phyloP scores from a whole-genome alignment of 2,888 invertebrate species.

The Drosophila histrio region DNA sequence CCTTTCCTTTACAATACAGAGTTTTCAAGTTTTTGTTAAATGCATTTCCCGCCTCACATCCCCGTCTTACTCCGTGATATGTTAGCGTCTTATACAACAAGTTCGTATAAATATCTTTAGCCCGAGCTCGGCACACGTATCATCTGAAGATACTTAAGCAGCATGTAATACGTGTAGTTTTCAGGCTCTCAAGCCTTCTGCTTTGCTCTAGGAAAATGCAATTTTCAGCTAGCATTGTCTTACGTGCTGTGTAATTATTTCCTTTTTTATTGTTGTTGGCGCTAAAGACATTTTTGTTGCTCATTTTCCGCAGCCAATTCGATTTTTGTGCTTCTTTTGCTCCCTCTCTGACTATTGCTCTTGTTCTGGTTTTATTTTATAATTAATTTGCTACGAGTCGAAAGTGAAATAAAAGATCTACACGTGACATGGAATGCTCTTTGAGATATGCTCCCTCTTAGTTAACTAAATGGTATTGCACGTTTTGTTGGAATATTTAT shows the following conservation, averaged over 20 bases:
- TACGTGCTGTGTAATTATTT: conserved; percentile 67
- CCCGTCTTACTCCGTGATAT: not conserved
- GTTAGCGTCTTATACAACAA: conserved; percentile 20
- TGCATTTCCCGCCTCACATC: conserved; percentile 28
- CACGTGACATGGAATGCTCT: conserved; percentile 14
- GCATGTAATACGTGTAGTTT: conserved; percentile 58
- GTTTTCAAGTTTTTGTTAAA: conserved; percentile 54
- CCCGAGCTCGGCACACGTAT: conserved; percentile 51
- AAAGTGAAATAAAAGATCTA: conserved; percentile 35
- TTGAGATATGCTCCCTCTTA: not conserved
- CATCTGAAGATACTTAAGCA: conserved; percentile 56
- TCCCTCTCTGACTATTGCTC: not conserved
- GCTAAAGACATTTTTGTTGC: conserved; percentile 6
- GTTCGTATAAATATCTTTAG: conserved; percentile 59
- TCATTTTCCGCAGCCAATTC: conserved; percentile 16
- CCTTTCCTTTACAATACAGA: conserved; percentile 38
- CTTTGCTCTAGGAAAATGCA: conserved; percentile 38
- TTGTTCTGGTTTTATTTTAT: conserved; percentile 9
- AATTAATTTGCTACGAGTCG: conserved; percentile 43
- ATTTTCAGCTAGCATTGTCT: conserved; percentile 67
- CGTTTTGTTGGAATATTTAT: conserved; percentile 13
- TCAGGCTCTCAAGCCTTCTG: conserved; percentile 3
- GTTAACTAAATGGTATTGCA: not conserved
- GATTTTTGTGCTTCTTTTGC: conserved; percentile 5
- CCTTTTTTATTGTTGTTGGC: conserved; percentile 1